Conservation (phyloP, 1,140 invertebrate genomes). For the Cotesia vestalis region DNA sequence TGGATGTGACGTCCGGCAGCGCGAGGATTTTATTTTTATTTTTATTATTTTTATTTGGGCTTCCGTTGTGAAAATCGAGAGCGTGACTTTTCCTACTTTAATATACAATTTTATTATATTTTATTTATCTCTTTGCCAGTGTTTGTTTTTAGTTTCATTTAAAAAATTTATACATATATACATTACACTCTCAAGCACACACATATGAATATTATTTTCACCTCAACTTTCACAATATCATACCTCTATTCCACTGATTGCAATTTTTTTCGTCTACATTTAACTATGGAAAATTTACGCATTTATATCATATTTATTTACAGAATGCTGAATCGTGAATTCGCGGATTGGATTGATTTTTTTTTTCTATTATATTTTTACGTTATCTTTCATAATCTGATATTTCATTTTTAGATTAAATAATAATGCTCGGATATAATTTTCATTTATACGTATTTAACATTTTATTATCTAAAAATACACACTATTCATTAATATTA, state of each 20-base stretch:
- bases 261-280: slow-evolving; percentile 2
- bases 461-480: too few relatives aligned
- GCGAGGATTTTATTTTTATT: slow-evolving; percentile 20
- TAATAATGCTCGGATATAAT: too few relatives aligned
- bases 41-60: background rate
- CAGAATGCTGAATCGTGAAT: too few relatives aligned
- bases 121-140: background rate
- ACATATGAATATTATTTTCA: background rate
- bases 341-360: too few relatives aligned
- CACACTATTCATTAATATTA: too few relatives aligned
- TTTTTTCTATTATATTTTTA: too few relatives aligned
- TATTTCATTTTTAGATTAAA: too few relatives aligned
- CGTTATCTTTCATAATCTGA: too few relatives aligned
- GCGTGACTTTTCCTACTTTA: background rate
- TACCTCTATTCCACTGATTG: slow-evolving; percentile 7
- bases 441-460: too few relatives aligned
- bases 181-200: background rate
- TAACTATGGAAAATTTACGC: background rate
- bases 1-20: slow-evolving; percentile 35
- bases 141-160: background rate
- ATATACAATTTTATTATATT: slow-evolving; percentile 4
- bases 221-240: background rate
- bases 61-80: slow-evolving; percentile 4
- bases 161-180: background rate
- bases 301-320: background rate